Evolutionary conservation across 2,113 vertebrate genomes (phyloP), one percentile per base, ranked within the genome.

Genomic region (Mixornis gularis): DNA sequence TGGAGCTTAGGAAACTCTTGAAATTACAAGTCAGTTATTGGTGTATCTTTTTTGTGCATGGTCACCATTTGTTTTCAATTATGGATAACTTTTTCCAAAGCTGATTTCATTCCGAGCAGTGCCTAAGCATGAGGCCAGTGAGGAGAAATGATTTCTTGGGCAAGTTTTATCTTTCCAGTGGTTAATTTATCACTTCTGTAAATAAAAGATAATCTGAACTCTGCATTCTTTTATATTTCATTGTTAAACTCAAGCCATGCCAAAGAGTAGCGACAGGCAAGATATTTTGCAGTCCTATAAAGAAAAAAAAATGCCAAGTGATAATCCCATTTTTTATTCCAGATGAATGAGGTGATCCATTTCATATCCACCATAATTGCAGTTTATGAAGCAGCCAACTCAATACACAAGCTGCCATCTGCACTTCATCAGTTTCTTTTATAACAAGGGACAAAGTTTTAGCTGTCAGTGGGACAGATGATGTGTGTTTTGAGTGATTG

Each of bases 61-160:
- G 44, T 93, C 76, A 52, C 88, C 79, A 80, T 95, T 96, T 95
- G 92, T 93, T 95, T 95, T 94, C 78, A 87, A 82, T 95, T 95
- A 92, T 7, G 43, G 51, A 55, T 85, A 13, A 58, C 51, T 69
- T 87, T 92, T 95, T 92, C 93, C 83, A 59, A 86, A 93, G 69
- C 72, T 78, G 40, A 55, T 83, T 90, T 87, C 30, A 64, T 93
- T 90, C 92, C 85, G 86, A 90, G 52, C 72, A 71, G 68, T 92
- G 79, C 79, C 76, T 83, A 85, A 95, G 85, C 76, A 66, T 94
- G 92, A 95, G 69, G 80, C 93, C 90, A 93, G 79, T 62, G 65
- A 85, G 79, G 76, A 90, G 60, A 94, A 88, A 70, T 82, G 22
- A 72, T 93, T 92, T 29, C 60, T 94, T 90, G 76, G 63, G 83